Conservation (phyloP, 2,113 vertebrate species). For the Odontophorus gujanensis region DNA sequence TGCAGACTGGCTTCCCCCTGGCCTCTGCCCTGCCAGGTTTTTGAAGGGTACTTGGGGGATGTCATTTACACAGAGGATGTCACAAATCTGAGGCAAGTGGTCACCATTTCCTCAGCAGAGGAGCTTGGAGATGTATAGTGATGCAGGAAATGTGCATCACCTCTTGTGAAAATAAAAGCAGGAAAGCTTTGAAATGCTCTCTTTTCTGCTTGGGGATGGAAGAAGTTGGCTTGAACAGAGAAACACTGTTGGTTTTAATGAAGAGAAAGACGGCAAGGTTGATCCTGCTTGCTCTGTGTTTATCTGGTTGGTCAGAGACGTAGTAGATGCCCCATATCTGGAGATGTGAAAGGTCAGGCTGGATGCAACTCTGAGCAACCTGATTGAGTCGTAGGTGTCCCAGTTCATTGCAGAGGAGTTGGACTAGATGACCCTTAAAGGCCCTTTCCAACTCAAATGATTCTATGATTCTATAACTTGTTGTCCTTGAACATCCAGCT, state of each 20-base stretch:
- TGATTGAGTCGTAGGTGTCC: too few species aligned
- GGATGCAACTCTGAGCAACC: too few species aligned
- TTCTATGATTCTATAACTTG: neutral
- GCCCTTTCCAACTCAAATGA: neutral
- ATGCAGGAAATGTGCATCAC: neutral
- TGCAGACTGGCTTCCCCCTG: neutral
- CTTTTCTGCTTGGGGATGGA: neutral
- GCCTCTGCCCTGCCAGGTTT: neutral
- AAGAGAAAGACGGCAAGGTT: neutral
- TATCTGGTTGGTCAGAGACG: too few species aligned
- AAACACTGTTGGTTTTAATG: neutral
- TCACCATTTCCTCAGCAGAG: neutral
- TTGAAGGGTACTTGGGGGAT: rapidly evolving
- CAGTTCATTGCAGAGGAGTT: too few species aligned
- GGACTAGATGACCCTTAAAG: neutral
- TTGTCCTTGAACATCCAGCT: neutral
- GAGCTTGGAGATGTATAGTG: neutral
- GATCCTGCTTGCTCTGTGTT: too few species aligned
- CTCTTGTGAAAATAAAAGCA: neutral
- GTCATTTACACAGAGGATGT: neutral
- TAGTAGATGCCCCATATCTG: too few species aligned
- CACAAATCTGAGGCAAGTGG: neutral
- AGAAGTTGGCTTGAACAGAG: neutral
- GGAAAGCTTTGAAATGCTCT: neutral
- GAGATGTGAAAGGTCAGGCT: too few species aligned